Evolutionary conservation across 2,113 vertebrate genomes (phyloP), one percentile per base, ranked within the genome.

Genomic region (Haemorhous mexicanus): DNA sequence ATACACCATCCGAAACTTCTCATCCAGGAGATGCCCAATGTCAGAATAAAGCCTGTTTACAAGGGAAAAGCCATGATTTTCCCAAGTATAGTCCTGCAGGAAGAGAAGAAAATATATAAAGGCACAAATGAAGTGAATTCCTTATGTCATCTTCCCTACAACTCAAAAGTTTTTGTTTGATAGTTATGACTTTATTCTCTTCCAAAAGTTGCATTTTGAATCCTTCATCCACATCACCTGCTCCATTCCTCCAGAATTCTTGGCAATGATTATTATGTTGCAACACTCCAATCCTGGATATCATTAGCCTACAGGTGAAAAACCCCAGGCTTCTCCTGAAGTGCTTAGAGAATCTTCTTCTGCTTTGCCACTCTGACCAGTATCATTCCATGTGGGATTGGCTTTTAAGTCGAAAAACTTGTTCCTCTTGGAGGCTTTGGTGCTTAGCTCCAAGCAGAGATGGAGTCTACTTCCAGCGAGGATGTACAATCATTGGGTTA

Each of bases 11-110:
- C 98, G 98, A 84, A 99, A 99, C 94, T 98, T 98, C 86, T 98
- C 98, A 68, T 99, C 98, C 2, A 99, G 97, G 69, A 98, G 98
- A 87, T 98, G 98, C 19, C 98, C 98, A 28, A 99, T 99, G 90
- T 98, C 98, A 69, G 98, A 98, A 96, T 98, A 98, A 93, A 99
- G 98, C 94, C 98, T 98, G 96, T 99, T 98, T 81, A 99, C 98
- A 87, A 98, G 97, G 86, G 98, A 99, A 97, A 99, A 99, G 16
- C 98, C 98, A 37, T 99, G 98, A 64, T 98, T 98, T 97, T 98
- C 98, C 98, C 98, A 98, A 69, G 98, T 98, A 68, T 98, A 99
- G 95, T 99, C 98, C 98, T 98, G 95, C 52, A 87, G 73, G 43
- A 94, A 68, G 44, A 78, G 66, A 68, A 93, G 58, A 69, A 87